phyloP scores from a whole-genome alignment of 37 sponge, comb jelly and placozoan genomes.

The Aplysina aerophoba region DNA sequence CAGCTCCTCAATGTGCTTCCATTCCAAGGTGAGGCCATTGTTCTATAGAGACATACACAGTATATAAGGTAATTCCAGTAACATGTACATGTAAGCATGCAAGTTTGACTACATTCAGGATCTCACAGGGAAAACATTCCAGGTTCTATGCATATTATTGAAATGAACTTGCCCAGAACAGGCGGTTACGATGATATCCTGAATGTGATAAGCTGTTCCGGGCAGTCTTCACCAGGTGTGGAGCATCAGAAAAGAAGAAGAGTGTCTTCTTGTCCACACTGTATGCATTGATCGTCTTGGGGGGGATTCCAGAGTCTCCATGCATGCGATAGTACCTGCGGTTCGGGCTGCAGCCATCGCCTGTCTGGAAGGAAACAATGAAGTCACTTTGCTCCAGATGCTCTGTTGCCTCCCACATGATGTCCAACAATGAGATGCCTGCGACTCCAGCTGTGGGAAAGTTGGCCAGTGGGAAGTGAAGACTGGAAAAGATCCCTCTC shows the following conservation, averaged over 20 bases:
- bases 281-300: slow-evolving; percentile 14
- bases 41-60: slow-evolving; percentile 23
- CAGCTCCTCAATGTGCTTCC: neutral
- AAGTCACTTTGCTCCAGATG: slow-evolving; percentile 46
- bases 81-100: neutral
- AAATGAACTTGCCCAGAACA: neutral
- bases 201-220: neutral
- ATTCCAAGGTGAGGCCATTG: neutral
- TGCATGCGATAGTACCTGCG: no score
- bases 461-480: slow-evolving; percentile 46
- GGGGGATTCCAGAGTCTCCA: no score
- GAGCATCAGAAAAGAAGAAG: slow-evolving; percentile 41
- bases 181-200: neutral
- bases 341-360: slow-evolving; percentile 46
- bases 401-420: slow-evolving; percentile 62
- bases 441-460: slow-evolving; percentile 40
- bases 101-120: no score
- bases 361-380: slow-evolving; percentile 31
- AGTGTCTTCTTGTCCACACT: neutral
- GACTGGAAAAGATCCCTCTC: slow-evolving; percentile 33
- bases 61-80: neutral
- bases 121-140: no score
- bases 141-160: neutral
- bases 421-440: slow-evolving; percentile 11
- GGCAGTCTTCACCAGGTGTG: slow-evolving; percentile 39